These are phyloP conservation scores for Cydia fagiglandana DNA, from an alignment of 1,140 invertebrate genomes.

Conservation along the genomic window DNA sequence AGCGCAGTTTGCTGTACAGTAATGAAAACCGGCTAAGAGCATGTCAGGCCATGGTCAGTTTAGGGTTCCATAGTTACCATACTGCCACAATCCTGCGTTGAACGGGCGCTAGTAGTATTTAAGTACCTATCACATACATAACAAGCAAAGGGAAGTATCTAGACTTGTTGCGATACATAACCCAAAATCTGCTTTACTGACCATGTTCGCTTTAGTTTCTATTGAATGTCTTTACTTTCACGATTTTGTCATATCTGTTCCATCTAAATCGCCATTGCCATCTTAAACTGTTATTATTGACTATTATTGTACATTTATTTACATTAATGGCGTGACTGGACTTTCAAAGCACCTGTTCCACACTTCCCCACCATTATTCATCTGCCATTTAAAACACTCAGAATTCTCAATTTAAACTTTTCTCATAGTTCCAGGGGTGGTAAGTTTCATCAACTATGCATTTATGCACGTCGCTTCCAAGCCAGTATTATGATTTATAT, in stretches of 20 bases:
- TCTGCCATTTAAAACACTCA: neutral
- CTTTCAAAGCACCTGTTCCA: neutral
- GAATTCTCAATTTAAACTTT: slow-evolving; percentile 25
- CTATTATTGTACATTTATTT: neutral
- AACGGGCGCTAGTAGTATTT: too few relatives aligned
- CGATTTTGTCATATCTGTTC: too few relatives aligned
- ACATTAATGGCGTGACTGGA: neutral
- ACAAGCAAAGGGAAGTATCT: too few relatives aligned
- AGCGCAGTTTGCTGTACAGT: neutral
- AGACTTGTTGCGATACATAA: too few relatives aligned
- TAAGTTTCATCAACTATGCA: slow-evolving; percentile 31
- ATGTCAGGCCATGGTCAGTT: neutral
- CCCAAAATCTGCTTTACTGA: too few relatives aligned
- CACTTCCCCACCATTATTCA: neutral
- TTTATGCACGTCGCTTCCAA: slow-evolving; percentile 29
- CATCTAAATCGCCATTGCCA: too few relatives aligned
- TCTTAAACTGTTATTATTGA: too few relatives aligned
- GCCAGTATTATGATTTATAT: slow-evolving; percentile 48
- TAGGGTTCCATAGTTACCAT: neutral
- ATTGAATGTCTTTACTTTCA: too few relatives aligned
- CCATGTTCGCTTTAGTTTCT: too few relatives aligned
- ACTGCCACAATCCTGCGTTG: too few relatives aligned
- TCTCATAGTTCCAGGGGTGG: slow-evolving; percentile 12
- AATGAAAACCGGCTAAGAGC: neutral
- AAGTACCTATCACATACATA: too few relatives aligned